These are phyloP conservation scores for Idaea dimidiata DNA, from an alignment of 2,888 invertebrate species.

Conservation along the genomic window DNA sequence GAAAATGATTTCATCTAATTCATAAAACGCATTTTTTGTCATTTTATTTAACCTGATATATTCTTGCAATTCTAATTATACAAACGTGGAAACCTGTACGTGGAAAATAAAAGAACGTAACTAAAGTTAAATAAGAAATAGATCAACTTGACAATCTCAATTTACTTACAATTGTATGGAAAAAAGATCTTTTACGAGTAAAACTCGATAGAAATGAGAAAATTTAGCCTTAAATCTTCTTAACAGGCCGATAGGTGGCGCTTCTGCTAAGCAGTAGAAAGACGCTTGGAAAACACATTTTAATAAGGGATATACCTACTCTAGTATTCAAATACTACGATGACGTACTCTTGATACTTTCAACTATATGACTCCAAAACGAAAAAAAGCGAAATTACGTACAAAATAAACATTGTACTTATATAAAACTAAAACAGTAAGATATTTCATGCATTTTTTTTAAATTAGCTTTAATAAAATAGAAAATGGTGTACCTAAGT, in stretches of 20 bases:
- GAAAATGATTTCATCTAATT: too few species aligned
- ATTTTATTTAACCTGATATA: too few species aligned
- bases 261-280: conserved; percentile 55
- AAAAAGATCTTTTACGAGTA: conserved; percentile 66
- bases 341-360: conserved; percentile 43
- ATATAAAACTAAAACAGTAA: too few species aligned
- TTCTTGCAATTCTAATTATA: too few species aligned
- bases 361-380: conserved; percentile 2
- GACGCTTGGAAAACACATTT: conserved; percentile 66
- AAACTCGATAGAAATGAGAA: conserved; percentile 75
- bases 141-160: not conserved
- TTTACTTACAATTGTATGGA: conserved; percentile 65
- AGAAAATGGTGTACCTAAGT: too few species aligned
- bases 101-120: not conserved
- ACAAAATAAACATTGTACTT: too few species aligned
- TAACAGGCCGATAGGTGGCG: conserved; percentile 71
- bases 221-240: conserved; percentile 69
- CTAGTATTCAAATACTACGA: conserved; percentile 24
- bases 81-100: too few species aligned
- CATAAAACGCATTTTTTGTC: too few species aligned
- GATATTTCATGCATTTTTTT: too few species aligned
- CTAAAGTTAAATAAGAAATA: not conserved
- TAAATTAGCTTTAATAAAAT: too few species aligned
- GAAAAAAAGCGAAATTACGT: too few species aligned
- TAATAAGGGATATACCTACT: conserved; percentile 57